phyloP scores from a whole-genome alignment of 2,797 vertebrate species.

The Discoglossus pictus region DNA sequence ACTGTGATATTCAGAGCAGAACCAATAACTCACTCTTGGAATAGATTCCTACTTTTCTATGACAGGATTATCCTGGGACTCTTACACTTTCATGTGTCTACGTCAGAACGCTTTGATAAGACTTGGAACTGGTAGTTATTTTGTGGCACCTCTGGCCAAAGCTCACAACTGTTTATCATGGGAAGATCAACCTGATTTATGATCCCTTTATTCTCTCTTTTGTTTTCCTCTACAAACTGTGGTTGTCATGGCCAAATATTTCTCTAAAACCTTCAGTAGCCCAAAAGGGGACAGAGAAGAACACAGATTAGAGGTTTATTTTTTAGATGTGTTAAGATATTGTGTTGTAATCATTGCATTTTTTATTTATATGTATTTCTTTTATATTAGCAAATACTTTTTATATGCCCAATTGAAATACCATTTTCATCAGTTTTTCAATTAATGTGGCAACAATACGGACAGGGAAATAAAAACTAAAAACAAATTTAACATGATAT shows the following conservation, averaged over 20 bases:
- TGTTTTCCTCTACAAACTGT: not conserved
- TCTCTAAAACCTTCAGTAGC: not conserved
- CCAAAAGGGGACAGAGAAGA: too few species aligned
- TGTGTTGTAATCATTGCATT: too few species aligned
- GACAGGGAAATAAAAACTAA: too few species aligned
- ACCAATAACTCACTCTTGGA: slow-evolving; percentile 41
- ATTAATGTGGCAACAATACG: too few species aligned
- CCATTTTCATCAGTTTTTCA: too few species aligned
- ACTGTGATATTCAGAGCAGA: slow-evolving; percentile 55
- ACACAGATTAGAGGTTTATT: not conserved
- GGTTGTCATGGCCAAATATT: not conserved
- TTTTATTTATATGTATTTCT: too few species aligned
- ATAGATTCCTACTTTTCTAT: slow-evolving; percentile 10
- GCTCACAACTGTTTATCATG: slow-evolving; percentile 30
- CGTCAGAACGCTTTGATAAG: slow-evolving; percentile 40
- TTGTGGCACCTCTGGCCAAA: slow-evolving; percentile 20
- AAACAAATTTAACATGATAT: too few species aligned
- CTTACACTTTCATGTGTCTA: slow-evolving; percentile 25
- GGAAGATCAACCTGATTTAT: not conserved
- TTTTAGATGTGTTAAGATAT: not conserved
- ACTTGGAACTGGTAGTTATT: slow-evolving; percentile 45
- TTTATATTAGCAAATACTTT: too few species aligned
- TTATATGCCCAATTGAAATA: too few species aligned
- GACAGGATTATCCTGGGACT: slow-evolving; percentile 35
- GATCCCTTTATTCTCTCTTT: not conserved